Evolutionary conservation across 1,140 invertebrate species (phyloP).

Genomic region (Saccostrea glomerata): DNA sequence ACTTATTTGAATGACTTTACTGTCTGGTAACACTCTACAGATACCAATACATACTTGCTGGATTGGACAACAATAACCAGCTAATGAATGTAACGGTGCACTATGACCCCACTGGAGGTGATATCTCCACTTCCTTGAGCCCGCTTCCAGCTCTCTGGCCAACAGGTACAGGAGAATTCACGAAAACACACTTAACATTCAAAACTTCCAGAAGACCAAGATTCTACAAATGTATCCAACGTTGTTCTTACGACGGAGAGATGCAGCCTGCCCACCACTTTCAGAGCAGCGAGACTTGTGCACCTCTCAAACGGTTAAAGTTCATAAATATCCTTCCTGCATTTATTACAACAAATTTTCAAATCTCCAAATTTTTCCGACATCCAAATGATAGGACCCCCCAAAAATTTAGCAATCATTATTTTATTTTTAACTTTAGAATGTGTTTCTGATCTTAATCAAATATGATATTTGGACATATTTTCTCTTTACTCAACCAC

Average conservation of each 20-base stretch:
- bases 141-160: slow-evolving; percentile 26
- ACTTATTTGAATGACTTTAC: background rate
- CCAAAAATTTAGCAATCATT: background rate
- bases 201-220: slow-evolving; percentile 12
- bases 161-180: slow-evolving; percentile 34
- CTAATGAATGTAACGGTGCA: slow-evolving; percentile 4
- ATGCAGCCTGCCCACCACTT: slow-evolving; percentile 58
- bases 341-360: background rate
- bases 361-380: background rate
- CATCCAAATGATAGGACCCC: slow-evolving; percentile 5
- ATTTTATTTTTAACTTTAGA: too few species aligned
- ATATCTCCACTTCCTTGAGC: background rate
- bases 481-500: background rate
- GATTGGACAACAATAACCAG: slow-evolving; percentile 35
- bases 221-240: background rate
- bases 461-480: background rate
- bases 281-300: slow-evolving; percentile 65
- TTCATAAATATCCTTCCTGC: slow-evolving; percentile 2
- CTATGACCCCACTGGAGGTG: slow-evolving; percentile 1
- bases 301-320: slow-evolving; percentile 48
- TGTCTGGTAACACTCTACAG: background rate
- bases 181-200: background rate
- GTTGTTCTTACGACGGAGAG: background rate
- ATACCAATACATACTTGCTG: slow-evolving; percentile 36
- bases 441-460: background rate